These are phyloP conservation scores for Onychorhynchus coronatus DNA, from an alignment of 2,113 vertebrate species.

Conservation along the genomic window DNA sequence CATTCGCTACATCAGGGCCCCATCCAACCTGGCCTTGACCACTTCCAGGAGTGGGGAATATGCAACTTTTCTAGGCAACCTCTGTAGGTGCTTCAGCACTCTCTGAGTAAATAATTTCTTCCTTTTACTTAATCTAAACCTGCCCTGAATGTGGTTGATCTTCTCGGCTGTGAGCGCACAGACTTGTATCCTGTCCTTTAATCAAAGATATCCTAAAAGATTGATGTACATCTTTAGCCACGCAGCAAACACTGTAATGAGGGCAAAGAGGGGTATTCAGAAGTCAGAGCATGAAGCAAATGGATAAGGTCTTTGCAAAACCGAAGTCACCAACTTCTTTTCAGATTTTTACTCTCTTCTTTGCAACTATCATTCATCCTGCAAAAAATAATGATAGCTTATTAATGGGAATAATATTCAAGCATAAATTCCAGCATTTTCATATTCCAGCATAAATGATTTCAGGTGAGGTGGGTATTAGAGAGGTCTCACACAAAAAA, in stretches of 20 bases:
- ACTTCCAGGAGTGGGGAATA: neutral
- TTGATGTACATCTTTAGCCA: neutral
- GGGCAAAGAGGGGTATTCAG: neutral
- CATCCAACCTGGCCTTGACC: neutral
- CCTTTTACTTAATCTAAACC: neutral
- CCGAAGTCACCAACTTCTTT: neutral
- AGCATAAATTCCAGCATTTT: neutral
- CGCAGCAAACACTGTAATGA: neutral
- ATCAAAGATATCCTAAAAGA: neutral
- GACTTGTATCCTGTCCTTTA: neutral
- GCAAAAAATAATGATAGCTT: neutral
- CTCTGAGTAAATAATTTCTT: neutral
- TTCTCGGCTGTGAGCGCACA: fast-evolving
- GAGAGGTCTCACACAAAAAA: neutral
- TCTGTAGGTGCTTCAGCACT: neutral
- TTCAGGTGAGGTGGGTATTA: neutral
- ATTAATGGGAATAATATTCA: neutral
- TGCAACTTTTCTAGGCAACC: neutral
- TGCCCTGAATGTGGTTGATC: no score
- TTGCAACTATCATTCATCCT: neutral
- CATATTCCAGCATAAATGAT: neutral
- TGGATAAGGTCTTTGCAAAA: neutral
- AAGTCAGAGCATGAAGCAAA: neutral
- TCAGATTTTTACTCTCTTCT: neutral
- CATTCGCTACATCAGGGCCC: no score